Evolutionary conservation across 1,140 invertebrate genomes (phyloP).

Genomic region (Vollenhovia emeryi): DNA sequence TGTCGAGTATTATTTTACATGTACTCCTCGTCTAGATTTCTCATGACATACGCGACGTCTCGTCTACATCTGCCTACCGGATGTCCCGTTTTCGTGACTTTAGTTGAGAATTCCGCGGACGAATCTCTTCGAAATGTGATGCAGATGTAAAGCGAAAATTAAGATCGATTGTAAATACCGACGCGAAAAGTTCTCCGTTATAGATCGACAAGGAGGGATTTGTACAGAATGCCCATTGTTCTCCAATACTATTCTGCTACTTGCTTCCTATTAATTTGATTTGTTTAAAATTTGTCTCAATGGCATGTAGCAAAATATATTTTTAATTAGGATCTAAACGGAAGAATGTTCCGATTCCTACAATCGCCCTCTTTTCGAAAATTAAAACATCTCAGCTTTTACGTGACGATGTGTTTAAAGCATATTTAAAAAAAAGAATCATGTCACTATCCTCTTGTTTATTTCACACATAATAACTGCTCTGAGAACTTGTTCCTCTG

Average conservation of each 20-base stretch:
- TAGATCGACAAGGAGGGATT: background rate
- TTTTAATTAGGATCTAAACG: background rate
- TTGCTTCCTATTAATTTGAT: background rate
- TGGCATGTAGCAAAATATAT: background rate
- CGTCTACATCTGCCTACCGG: background rate
- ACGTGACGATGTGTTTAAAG: background rate
- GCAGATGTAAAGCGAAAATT: background rate
- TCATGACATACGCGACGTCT: background rate
- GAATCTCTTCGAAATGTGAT: background rate
- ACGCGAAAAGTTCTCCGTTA: background rate
- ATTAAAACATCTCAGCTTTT: background rate
- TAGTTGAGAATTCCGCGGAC: background rate
- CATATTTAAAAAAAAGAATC: background rate
- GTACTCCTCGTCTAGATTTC: background rate
- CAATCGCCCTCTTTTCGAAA: background rate
- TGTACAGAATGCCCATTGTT: background rate
- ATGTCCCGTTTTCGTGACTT: background rate
- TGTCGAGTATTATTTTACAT: background rate
- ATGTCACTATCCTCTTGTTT: background rate
- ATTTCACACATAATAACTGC: background rate
- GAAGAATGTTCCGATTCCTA: background rate
- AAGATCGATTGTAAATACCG: background rate
- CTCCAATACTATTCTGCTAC: background rate
- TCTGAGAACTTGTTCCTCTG: background rate
- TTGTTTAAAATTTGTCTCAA: background rate